phyloP scores from a whole-genome alignment of 2,888 invertebrate species.

The Congeria kusceri region DNA sequence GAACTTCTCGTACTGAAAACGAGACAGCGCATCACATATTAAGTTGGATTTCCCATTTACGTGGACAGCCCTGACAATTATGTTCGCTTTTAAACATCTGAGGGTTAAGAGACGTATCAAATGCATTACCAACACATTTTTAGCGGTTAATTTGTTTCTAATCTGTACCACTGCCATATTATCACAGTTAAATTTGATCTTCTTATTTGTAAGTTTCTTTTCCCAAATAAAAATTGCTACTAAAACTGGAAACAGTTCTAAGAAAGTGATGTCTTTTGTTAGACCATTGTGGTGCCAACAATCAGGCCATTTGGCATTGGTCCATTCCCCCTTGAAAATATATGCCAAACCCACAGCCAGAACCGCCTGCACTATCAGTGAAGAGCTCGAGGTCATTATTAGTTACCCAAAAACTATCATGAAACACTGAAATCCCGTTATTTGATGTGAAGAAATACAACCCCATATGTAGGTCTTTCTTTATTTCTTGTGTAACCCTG shows the following conservation, averaged over 20 bases:
- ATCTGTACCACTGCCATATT: constrained; percentile 17
- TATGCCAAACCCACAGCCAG: too few species aligned
- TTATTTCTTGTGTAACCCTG: constrained; percentile 21
- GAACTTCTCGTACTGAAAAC: constrained; percentile 2
- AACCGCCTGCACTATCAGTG: too few species aligned
- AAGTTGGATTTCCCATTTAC: too few species aligned
- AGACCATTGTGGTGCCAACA: too few species aligned
- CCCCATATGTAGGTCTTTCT: constrained; percentile 35
- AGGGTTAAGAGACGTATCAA: neutral
- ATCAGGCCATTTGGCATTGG: too few species aligned
- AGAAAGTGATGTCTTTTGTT: too few species aligned
- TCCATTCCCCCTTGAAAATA: too few species aligned
- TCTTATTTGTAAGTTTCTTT: constrained; percentile 2
- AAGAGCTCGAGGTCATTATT: too few species aligned
- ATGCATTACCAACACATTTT: neutral
- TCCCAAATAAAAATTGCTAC: constrained; percentile 24
- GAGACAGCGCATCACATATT: constrained; percentile 14
- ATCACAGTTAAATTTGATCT: constrained; percentile 28
- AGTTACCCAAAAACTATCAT: too few species aligned
- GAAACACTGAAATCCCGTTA: too few species aligned
- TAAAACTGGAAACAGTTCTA: constrained; percentile 24
- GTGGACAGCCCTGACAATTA: too few species aligned
- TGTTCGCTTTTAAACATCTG: constrained; percentile 8
- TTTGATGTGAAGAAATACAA: constrained; percentile 19
- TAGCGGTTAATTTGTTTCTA: constrained; percentile 16